These are phyloP conservation scores for Eupithecia inturbata DNA, from an alignment of 2,888 invertebrate genomes.

Conservation along the genomic window DNA sequence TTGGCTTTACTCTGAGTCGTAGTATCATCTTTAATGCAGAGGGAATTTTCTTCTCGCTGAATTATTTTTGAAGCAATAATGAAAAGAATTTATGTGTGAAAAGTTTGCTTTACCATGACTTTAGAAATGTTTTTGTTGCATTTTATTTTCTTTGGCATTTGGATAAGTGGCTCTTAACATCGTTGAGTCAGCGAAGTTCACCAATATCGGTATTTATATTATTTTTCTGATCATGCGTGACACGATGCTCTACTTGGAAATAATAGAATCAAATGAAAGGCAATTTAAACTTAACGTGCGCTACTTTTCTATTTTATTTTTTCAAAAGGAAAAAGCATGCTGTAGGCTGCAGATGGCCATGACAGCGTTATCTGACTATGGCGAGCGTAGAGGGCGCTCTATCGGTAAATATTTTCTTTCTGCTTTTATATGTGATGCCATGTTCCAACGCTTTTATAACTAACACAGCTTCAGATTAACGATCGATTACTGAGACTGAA, in stretches of 20 bases:
- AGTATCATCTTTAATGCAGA: constrained; percentile 7
- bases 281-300: neutral
- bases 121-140: neutral
- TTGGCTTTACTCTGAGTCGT: neutral
- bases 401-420: neutral
- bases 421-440: neutral
- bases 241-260: neutral
- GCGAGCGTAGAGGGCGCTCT: neutral
- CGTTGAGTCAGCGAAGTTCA: constrained; percentile 1
- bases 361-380: neutral
- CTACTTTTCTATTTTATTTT: neutral
- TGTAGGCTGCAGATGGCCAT: neutral
- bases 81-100: neutral
- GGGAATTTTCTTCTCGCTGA: constrained; percentile 6
- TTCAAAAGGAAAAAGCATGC: neutral
- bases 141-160: neutral
- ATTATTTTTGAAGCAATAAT: constrained; percentile 4
- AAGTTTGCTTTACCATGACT: neutral
- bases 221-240: neutral
- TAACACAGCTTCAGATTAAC: too few species aligned
- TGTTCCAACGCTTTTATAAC: neutral
- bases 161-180: neutral
- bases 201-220: neutral
- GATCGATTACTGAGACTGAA: neutral
- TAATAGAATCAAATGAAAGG: neutral